phyloP scores from a whole-genome alignment of 92 coral and sea anemone genomes.

The Phenganax marumi region DNA sequence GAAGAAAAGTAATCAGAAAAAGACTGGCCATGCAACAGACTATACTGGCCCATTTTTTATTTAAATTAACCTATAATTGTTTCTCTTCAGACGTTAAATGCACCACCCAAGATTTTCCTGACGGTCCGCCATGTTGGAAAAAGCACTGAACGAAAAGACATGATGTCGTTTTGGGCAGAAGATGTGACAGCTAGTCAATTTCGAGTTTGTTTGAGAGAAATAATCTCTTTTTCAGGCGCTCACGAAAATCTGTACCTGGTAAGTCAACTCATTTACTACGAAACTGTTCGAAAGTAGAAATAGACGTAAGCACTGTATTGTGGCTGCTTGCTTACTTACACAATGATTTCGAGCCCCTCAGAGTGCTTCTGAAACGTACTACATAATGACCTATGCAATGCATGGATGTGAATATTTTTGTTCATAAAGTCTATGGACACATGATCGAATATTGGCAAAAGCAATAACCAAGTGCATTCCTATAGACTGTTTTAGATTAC shows the following conservation, averaged over 20 bases:
- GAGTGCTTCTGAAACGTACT: too few relatives aligned
- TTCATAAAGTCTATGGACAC: too few relatives aligned
- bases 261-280: conserved; percentile 3
- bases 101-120: not conserved
- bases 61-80: not conserved
- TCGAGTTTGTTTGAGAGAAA: conserved; percentile 65
- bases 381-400: too few relatives aligned
- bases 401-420: too few relatives aligned
- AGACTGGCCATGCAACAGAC: too few relatives aligned
- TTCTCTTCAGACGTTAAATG: not conserved
- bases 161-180: conserved; percentile 68
- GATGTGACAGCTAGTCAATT: conserved; percentile 53
- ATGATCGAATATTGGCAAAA: too few relatives aligned
- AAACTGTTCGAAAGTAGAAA: not conserved
- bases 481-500: too few relatives aligned
- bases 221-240: conserved; percentile 73
- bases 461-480: too few relatives aligned
- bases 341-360: too few relatives aligned
- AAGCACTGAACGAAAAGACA: not conserved
- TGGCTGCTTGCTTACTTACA: not conserved
- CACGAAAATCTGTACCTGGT: conserved; percentile 68
- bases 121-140: not conserved
- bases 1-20: too few relatives aligned
- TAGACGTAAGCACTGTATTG: not conserved
- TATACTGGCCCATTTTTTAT: too few relatives aligned